Conservation (phyloP, 2,797 vertebrate genomes). For the Micropoecilia bifurca region DNA sequence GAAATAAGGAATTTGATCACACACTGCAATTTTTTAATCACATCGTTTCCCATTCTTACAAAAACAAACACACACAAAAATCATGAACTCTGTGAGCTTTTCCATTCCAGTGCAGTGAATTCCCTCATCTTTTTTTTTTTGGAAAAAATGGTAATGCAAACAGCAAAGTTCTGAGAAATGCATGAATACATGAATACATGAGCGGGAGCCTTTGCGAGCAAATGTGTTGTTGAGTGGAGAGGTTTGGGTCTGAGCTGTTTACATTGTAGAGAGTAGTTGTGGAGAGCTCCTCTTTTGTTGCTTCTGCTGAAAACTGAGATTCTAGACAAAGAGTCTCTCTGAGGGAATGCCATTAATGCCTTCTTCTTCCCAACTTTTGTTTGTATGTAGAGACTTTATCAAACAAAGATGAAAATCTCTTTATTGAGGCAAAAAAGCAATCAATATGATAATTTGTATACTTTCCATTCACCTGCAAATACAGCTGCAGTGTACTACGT, state of each 20-base stretch:
- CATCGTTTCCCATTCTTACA: constrained; percentile 23
- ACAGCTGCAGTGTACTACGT: constrained; percentile 49
- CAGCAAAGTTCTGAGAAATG: constrained; percentile 75
- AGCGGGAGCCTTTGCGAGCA: constrained; percentile 52
- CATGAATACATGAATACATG: constrained; percentile 80
- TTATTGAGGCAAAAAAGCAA: constrained; percentile 70
- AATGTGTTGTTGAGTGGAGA: constrained; percentile 73
- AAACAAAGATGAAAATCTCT: constrained; percentile 69
- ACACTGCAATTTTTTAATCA: constrained; percentile 29
- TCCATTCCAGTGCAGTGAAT: constrained; percentile 62
- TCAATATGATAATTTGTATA: constrained; percentile 81
- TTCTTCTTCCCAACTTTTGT: constrained; percentile 54
- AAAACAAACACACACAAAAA: constrained; percentile 11
- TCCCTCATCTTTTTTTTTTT: constrained; percentile 68
- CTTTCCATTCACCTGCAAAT: constrained; percentile 71
- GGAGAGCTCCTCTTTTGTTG: constrained; percentile 57
- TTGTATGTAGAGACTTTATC: constrained; percentile 59
- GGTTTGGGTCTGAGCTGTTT: constrained; percentile 69
- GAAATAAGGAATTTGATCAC: constrained; percentile 29
- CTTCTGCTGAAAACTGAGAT: constrained; percentile 50
- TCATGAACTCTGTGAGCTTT: constrained; percentile 69
- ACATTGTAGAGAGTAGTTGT: constrained; percentile 58
- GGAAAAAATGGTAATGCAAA: constrained; percentile 68
- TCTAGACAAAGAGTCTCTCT: constrained; percentile 54
- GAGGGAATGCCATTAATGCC: constrained; percentile 56